Evolutionary conservation across 2,113 vertebrate species (phyloP).

Genomic region (Pithys albifrons): DNA sequence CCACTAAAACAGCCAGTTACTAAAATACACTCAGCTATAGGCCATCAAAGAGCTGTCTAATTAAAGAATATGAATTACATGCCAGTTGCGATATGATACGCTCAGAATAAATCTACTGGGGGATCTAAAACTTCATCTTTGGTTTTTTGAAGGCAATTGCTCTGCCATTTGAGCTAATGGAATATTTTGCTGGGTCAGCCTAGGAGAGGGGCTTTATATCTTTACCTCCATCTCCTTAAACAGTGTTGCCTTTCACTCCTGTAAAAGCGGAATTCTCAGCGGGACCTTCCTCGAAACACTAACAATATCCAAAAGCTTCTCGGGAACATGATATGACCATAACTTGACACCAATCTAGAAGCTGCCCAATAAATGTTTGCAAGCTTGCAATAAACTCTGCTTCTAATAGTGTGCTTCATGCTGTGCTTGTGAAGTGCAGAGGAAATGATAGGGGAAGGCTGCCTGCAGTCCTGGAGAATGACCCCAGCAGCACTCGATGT

Average conservation of each 20-base stretch:
- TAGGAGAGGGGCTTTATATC: neutral
- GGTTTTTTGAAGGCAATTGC: neutral
- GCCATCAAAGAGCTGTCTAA: slow-evolving; percentile 5
- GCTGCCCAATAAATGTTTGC: slow-evolving; percentile 72
- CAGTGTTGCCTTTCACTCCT: slow-evolving; percentile 64
- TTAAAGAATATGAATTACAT: slow-evolving; percentile 16
- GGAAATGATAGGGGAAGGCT: slow-evolving; percentile 63
- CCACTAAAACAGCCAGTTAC: neutral
- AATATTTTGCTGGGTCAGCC: slow-evolving; percentile 39
- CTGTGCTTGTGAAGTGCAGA: slow-evolving; percentile 65
- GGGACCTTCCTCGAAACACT: slow-evolving; percentile 43
- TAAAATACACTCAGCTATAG: neutral
- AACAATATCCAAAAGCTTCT: slow-evolving; percentile 64
- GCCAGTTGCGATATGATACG: neutral
- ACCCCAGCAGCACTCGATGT: neutral
- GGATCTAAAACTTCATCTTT: slow-evolving; percentile 20
- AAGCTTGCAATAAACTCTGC: slow-evolving; percentile 69
- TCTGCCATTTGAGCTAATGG: slow-evolving; percentile 45
- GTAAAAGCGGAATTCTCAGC: slow-evolving; percentile 69
- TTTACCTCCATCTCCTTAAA: slow-evolving; percentile 38
- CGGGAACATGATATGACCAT: slow-evolving; percentile 63
- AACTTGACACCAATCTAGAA: slow-evolving; percentile 71
- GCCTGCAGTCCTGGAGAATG: neutral
- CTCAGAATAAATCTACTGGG: slow-evolving; percentile 2
- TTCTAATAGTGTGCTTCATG: slow-evolving; percentile 50